Base-by-base conservation (phyloP, 2,113 vertebrate genomes). In the Xenus cinereus region DNA sequence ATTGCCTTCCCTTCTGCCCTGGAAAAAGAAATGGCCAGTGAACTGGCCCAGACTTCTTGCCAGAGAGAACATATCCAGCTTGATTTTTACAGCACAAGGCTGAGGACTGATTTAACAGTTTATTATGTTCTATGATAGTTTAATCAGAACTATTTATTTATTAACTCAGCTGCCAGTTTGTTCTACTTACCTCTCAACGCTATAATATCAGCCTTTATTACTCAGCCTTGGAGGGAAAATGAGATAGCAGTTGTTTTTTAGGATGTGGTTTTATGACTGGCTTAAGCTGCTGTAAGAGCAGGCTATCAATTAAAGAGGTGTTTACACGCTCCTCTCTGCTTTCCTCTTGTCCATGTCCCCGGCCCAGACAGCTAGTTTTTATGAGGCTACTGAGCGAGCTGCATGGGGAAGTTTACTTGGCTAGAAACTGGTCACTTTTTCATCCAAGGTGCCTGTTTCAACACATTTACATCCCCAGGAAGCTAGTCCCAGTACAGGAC, bases 91-190 rank as follows among this genome's bases (percentile, higher is more conserved):
- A 90, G 33, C 12, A 63, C 24, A 56, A 60, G n/a, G 24, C 66
- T 69, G 37, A 81, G 23, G 26, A n/a, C 59, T 56, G 48, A 83
- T 83, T 73, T 62, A 90, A 30, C 5, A 28, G 41, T 43, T 84
- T 28, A 32, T 74, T 85, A 45, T 27, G 3, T 68, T 67, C 73
- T 92, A 37, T 89, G 56, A 68, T 60, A 78, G 30, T 89, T 93
- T 94, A 88, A 86, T 84, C 39, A 81, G n/a, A 92, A 64, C 39
- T 92, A 77, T 53, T 87, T 83, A 68, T 95, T 90, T 92, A 92
- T 94, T 90, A 94, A 94, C 59, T 85, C 60, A 72, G 22, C 27
- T 88, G 46, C 54, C 56, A 37, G 46, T 93, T 93, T 88, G 43
- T 90, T 24, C 48, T 14, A 9, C 80, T 81, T 91, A 32, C 78